Base-by-base conservation (phyloP, 2,888 invertebrate genomes). In the Cetonia aurata region DNA sequence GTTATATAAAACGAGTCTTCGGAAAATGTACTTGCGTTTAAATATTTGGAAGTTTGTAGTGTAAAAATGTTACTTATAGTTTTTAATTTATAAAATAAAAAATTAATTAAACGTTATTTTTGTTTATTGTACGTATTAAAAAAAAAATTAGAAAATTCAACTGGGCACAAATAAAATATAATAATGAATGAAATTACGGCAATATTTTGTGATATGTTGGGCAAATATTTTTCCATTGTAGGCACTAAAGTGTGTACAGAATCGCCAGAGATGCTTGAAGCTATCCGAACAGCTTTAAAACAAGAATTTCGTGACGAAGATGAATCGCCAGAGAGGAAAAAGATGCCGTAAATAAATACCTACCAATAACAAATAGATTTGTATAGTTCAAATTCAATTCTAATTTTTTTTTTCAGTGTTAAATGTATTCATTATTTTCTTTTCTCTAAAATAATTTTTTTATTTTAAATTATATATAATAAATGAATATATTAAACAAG, bases 221-320 rank as follows among this genome's bases (percentile, higher is more conserved):
- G 37, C 10, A 37, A 37, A 37, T n/a, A 31, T 6, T 46, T 46
- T 62, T 62, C 4, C 33, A 9, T 85, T 84, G 74, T 86, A 92
- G 92, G 92, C 83, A 89, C 87, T 77, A 92, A 91, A 85, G 83
- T 88, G 75, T 88, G 88, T 74, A 86, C 88, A 41, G 90, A 89
- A 76, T 88, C 89, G 6, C 84, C 88, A 55, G 85, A 88, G 71
- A 79, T 90, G 76, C 86, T 91, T 75, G 87, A 90, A 73, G 87
- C 89, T 6, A 87, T 92, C 72, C 88, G 88, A 76, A 86, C 87
- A 80, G 90, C 89, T 17, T 82, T 92, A 71, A 76, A 69, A 70
- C 60, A 67, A 41, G 77, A 73, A 52, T 79, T 82, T 55, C 79
- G 78, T 53, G 75, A 79, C 55, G 76, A 77, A 68, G 79, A 77